Evolutionary conservation across 2,113 vertebrate species (phyloP).

Genomic region (Aythya baeri): DNA sequence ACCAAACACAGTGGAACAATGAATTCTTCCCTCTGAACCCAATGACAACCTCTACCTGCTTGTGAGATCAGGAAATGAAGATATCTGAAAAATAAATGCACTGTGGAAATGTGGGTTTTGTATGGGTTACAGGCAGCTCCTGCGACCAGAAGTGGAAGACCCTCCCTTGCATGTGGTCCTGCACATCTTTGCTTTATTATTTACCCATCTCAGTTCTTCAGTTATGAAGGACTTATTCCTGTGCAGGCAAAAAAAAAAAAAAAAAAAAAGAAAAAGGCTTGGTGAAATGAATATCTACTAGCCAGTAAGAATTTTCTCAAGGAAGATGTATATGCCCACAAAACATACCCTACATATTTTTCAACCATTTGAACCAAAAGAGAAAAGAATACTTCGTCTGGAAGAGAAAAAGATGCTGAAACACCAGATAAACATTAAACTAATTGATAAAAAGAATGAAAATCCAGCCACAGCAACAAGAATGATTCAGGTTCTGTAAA

Average conservation of each 20-base stretch:
- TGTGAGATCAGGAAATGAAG: not conserved
- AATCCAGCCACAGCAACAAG: not conserved
- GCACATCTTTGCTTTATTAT: not conserved
- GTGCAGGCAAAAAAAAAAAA: not conserved
- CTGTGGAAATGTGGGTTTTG: rapidly evolving
- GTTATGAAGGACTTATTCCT: not conserved
- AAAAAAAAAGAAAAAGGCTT: not conserved
- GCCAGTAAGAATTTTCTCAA: not conserved
- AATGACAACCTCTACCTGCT: not conserved
- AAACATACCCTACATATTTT: not conserved
- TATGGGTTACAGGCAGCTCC: not conserved
- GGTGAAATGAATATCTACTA: not conserved
- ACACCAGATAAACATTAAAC: not conserved
- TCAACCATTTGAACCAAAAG: not conserved
- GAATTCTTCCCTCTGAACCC: not conserved
- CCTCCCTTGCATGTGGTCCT: not conserved
- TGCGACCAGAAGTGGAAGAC: not conserved
- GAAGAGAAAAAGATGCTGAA: not conserved
- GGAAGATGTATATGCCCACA: not conserved
- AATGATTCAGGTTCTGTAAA: not conserved
- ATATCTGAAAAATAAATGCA: not conserved
- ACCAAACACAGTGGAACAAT: not conserved
- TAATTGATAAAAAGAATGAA: not conserved
- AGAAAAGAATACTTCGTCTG: not conserved
- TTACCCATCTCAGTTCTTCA: not conserved